phyloP scores from a whole-genome alignment of 2,888 invertebrate species.

The Noctua comes region DNA sequence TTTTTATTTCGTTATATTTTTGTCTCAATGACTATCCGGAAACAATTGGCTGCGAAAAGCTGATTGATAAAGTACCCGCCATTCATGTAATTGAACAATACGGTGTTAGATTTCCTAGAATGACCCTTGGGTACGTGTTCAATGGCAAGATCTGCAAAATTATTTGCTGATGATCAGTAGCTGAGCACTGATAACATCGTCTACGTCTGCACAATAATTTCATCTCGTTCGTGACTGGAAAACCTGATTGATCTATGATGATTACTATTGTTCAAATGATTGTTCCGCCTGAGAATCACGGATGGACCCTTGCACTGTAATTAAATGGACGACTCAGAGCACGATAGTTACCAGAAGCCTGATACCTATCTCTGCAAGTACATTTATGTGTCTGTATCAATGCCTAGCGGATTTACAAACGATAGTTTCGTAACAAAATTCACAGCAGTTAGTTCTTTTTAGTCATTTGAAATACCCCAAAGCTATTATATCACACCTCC shows the following conservation, averaged over 20 bases:
- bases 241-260: conserved; percentile 72
- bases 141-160: conserved; percentile 32
- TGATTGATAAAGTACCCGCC: conserved; percentile 27
- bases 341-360: conserved; percentile 50
- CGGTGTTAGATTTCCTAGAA: conserved; percentile 12
- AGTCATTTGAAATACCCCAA: conserved; percentile 37
- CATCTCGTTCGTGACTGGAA: conserved; percentile 78
- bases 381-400: background rate
- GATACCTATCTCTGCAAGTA: conserved; percentile 41
- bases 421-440: conserved; percentile 45
- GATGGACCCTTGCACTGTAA: conserved; percentile 68
- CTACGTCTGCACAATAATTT: conserved; percentile 68
- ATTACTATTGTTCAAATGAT: conserved; percentile 72
- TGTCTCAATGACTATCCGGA: conserved; percentile 35
- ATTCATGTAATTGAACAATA: conserved; percentile 13
- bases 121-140: conserved; percentile 9
- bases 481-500: conserved; percentile 42
- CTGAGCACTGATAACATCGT: conserved; percentile 59
- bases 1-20: conserved; percentile 50
- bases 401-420: conserved; percentile 25
- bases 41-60: conserved; percentile 17
- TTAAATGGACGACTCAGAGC: conserved; percentile 70
- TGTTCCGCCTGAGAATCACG: conserved; percentile 71
- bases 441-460: conserved; percentile 24
- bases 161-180: conserved; percentile 49